Percentiles rank a stretch among this genome's conserved stretches.
Evolutionary conservation across 2,797 vertebrate genomes (phyloP).

Genomic region (Sebastes minor): DNA sequence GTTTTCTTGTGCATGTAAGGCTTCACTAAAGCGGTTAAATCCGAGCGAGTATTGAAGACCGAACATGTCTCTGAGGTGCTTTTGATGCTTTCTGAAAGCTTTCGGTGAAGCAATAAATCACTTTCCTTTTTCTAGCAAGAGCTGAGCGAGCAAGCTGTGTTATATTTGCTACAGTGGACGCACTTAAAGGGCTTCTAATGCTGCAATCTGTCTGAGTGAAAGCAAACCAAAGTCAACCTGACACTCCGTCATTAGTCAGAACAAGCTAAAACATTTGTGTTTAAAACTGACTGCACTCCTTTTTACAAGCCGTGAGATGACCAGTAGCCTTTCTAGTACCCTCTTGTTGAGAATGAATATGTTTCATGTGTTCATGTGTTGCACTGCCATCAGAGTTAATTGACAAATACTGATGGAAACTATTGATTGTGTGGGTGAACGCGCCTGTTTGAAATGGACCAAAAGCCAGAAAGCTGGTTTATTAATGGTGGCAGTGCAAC

Average conservation of each 20-base stretch:
- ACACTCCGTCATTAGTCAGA: conserved; percentile 52
- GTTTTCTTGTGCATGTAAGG: background rate
- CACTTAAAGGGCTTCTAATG: background rate
- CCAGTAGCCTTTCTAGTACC: background rate
- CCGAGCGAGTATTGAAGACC: background rate
- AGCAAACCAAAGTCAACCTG: conserved; percentile 18
- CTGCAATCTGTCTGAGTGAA: background rate
- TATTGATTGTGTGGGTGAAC: background rate
- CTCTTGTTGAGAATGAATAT: background rate
- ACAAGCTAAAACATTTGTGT: background rate
- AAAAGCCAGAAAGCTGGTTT: conserved; percentile 24
- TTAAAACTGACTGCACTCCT: conserved; percentile 25
- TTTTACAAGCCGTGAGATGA: background rate
- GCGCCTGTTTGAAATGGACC: conserved; percentile 35
- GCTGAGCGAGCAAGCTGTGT: background rate
- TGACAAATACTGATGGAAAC: background rate
- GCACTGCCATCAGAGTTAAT: background rate
- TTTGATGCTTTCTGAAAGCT: conserved; percentile 38
- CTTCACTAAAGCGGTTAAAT: background rate
- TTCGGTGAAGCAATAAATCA: conserved; percentile 9
- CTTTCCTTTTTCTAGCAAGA: conserved; percentile 21
- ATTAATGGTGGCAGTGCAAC: background rate
- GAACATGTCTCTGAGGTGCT: conserved; percentile 11
- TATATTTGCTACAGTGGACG: background rate
- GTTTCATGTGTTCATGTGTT: background rate